Conservation (phyloP, 1,140 invertebrate genomes). For the Lordiphosa mommai region DNA sequence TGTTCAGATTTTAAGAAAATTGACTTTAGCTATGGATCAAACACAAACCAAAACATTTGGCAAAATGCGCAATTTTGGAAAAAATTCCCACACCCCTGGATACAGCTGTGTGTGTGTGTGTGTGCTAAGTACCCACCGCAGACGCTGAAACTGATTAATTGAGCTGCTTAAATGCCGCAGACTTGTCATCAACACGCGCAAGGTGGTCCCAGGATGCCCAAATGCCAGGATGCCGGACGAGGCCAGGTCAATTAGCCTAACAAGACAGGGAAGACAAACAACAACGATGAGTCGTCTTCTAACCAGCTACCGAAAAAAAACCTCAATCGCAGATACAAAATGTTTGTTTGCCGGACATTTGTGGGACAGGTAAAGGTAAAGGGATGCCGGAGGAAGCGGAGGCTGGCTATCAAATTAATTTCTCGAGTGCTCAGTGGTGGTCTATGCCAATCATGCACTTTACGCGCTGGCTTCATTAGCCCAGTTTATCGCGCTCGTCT, state of each 20-base stretch:
- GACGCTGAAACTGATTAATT: slow-evolving; percentile 55
- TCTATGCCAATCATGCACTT: slow-evolving; percentile 77
- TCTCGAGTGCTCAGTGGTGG: slow-evolving; percentile 56
- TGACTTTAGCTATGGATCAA: not conserved
- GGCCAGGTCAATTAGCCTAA: slow-evolving; percentile 73
- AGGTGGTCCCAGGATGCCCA: slow-evolving; percentile 47
- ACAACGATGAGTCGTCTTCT: slow-evolving; percentile 10
- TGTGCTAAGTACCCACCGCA: slow-evolving; percentile 7
- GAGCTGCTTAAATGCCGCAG: slow-evolving; percentile 49
- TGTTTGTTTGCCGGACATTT: not conserved
- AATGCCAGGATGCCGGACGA: slow-evolving; percentile 13
- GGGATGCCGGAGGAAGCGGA: not conserved
- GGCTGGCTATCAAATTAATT: slow-evolving; percentile 53
- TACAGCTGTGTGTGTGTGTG: slow-evolving; percentile 28
- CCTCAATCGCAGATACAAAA: slow-evolving; percentile 3
- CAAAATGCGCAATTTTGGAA: not conserved
- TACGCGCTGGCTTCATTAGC: slow-evolving; percentile 67
- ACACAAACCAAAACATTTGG: not conserved
- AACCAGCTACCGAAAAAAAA: slow-evolving; percentile 36
- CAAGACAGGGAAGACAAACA: slow-evolving; percentile 49
- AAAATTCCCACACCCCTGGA: slow-evolving; percentile 34
- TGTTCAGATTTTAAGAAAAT: too few relatives aligned
- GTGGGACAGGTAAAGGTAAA: not conserved
- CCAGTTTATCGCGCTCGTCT: slow-evolving; percentile 38
- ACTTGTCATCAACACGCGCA: slow-evolving; percentile 54